These are phyloP conservation scores for Elysia chlorotica DNA, from an alignment of 1,140 invertebrate genomes.

Conservation along the genomic window DNA sequence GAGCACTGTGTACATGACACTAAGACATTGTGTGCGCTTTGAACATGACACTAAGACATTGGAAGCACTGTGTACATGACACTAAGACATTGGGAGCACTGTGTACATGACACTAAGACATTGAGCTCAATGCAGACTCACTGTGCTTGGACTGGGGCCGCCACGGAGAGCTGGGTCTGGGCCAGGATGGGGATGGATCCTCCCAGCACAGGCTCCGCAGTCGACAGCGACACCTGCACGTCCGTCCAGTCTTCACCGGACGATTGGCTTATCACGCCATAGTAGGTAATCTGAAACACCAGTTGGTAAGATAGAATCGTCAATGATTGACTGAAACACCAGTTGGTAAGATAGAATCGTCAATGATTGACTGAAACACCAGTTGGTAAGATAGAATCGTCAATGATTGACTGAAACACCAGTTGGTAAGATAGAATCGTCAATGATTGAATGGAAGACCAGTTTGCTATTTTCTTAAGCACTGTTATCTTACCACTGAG, in stretches of 20 bases:
- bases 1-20: too few species aligned
- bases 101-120: too few species aligned
- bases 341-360: neutral
- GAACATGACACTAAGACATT: too few species aligned
- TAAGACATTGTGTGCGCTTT: too few species aligned
- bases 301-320: neutral
- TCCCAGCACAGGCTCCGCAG: slow-evolving; percentile 60
- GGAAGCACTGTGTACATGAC: too few species aligned
- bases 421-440: neutral
- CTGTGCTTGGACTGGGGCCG: too few species aligned
- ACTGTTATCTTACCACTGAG: too few species aligned
- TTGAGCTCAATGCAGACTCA: too few species aligned
- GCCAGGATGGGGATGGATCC: slow-evolving; percentile 57
- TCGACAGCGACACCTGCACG: slow-evolving; percentile 59
- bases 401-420: neutral
- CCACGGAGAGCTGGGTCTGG: slow-evolving; percentile 15
- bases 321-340: neutral
- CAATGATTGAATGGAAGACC: neutral
- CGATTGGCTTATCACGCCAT: slow-evolving; percentile 61
- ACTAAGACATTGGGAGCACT: too few species aligned
- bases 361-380: too few species aligned
- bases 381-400: neutral
- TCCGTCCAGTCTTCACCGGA: slow-evolving; percentile 65
- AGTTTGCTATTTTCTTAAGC: neutral
- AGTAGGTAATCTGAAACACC: slow-evolving; percentile 57